Evolutionary conservation across 2,888 invertebrate species (phyloP), one percentile per base, ranked within the genome.

Genomic region (Idaea straminata): DNA sequence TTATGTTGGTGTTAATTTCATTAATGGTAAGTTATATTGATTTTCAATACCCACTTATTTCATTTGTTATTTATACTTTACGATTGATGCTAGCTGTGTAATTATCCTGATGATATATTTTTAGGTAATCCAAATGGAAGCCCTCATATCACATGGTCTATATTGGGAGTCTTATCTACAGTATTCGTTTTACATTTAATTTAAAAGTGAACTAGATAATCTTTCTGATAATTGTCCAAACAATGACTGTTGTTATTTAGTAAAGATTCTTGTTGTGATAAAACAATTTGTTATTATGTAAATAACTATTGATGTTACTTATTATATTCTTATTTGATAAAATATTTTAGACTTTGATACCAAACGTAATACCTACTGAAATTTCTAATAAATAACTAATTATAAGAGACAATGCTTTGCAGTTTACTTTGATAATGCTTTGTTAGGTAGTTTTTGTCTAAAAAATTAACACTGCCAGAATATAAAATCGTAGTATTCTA

Each of bases 61-160:
- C 68, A 65, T 71, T 74, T 72, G 66, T 71, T 73, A 72, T 71
- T 64, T 75, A 71, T 75, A 74, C 62, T 67, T 65, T 35, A 65
- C 66, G 70, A 61, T 71, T 71, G 66, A 64, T 47, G 68, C 73
- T 69, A 72, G 70, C 69, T 77, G 77, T 73, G 82, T 87, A 86
- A 88, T 89, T 87, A 90, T 86, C 80, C 73, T 81, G 80, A 83
- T 80, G 77, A 70, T 83, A 88, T 91, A 59, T 91, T 92, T 92
- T 86, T 92, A 92, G 92, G 92, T 92, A 92, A 92, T 83, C 91
- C 92, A 88, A 92, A 89, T 83, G 92, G 92, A 91, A 86, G 91
- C 87, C 82, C 91, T 83, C 81, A 83, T 85, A 85, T 85, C 83
- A 84, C 83, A 88, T 85, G 90, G 88, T 84, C 83, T 85, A 88